Base-by-base conservation (phyloP, 2,113 vertebrate genomes). In the Pan troglodytes region DNA sequence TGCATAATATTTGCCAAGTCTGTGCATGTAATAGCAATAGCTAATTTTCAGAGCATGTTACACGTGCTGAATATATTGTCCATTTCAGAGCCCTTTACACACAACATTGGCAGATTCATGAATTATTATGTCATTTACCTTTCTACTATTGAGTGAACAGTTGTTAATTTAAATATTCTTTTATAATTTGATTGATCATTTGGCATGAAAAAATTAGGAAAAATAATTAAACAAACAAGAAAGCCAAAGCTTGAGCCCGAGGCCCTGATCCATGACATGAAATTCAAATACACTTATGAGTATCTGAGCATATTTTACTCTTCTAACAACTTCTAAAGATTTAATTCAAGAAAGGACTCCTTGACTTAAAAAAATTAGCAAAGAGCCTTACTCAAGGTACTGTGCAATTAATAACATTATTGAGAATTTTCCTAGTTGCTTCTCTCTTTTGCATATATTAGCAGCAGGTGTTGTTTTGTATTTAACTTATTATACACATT, bases 401-500 rank as follows among this genome's bases (percentile, higher is more conserved):
- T 79, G 16, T 43, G 17, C 43, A 96, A 73, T 78, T 91, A n/a
- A 57, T 73, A 79, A 32, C 18, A 84, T 78, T 82, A 85, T 50
- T 61, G 23, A 67, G n/a, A 59, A 40, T 25, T 64, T 82, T 84
- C 11, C 70, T 80, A 72, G 3, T 30, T 88, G n/a, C 10, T 55
- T 52, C 16, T 45, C 10, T 78, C 17, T 90, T 88, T 90, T 87
- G 17, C 18, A 61, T 93, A 23, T 45, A 82, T 80, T 68, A 82
- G 30, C 59, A 94, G 35, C 59, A 93, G 23, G 45, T 76, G 27
- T 82, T 92, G 50, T 73, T 97, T 93, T 14, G 27, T 61, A 67
- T 93, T 97, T 93, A 88, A 84, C 4, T 55, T 86, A 90, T 55
- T 95, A 75, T 55, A n/a, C 50, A 57, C 14, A 82, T 76, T 95